Base-by-base conservation (phyloP, 2,797 vertebrate species). In the Tragelaphus oryx region DNA sequence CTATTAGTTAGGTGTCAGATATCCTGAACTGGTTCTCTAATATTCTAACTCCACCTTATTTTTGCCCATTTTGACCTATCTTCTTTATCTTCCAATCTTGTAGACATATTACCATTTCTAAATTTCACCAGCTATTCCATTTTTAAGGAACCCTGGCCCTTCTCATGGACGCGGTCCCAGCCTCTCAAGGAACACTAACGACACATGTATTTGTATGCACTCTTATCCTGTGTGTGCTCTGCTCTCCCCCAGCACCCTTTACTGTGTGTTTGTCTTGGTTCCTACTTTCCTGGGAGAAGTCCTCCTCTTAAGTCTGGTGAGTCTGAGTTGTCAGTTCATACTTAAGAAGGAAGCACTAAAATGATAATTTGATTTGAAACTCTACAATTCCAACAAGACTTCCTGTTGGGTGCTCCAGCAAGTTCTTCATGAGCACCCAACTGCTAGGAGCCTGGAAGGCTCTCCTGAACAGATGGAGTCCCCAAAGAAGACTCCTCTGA, bases 11-110 rank as follows among this genome's bases (percentile, higher is more conserved):
- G 46, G 74, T 60, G 48, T 9, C 33, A 18, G 18, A 16, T 90
- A 16, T 12, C 60, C 37, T 65, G 59, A 91, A 78, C 13, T 60
- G 26, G 12, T 13, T 84, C 46, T 91, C 71, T 55, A 62, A 55
- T 22, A 50, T 48, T 75, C 59, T 59, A 52, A 37, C 24, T 59
- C 62, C 52, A 30, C 37, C 44, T 78, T 30, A 28, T 74, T 93
- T 87, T 83, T 80, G n/a, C 44, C 94, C 91, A 91, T 65, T 84
- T 76, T 75, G n/a, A n/a, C 14, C 62, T 62, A 18, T 87, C 78
- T 84, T 78, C 26, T 54, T 54, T 37, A 81, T 55, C 60, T 22
- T 60, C 11, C 4, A 71, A 22, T 71, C 60, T n/a, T 90, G 74
- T 37, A 52, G 54, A n/a, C 9, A 30, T 13, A 46, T 18, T 44